phyloP scores from a whole-genome alignment of 2,113 vertebrate genomes.

The Chionodraco myersi region DNA sequence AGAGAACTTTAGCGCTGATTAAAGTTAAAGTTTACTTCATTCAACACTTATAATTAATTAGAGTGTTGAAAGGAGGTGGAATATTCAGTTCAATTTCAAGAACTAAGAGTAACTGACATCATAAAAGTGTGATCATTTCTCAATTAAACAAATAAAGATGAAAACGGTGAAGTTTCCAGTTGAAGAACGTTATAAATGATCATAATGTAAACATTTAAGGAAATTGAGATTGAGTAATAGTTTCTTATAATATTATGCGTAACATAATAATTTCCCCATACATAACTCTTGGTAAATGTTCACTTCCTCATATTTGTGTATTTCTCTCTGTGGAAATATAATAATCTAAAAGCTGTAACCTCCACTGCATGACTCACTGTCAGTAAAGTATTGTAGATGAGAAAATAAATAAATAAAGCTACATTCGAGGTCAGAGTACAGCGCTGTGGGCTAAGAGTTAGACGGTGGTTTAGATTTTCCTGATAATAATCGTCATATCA shows the following conservation, averaged over 20 bases:
- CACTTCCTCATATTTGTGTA: neutral
- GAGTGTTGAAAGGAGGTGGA: neutral
- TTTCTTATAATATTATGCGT: too few relatives aligned
- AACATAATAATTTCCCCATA: neutral
- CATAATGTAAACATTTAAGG: neutral
- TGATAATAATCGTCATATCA: slow-evolving; percentile 4
- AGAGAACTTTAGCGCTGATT: neutral
- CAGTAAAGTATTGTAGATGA: neutral
- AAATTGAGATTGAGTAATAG: neutral
- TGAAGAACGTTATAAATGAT: neutral
- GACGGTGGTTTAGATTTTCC: slow-evolving; percentile 12
- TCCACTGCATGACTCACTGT: slow-evolving; percentile 14
- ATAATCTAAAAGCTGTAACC: neutral
- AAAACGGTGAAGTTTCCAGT: neutral
- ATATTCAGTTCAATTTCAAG: neutral
- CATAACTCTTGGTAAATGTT: neutral
- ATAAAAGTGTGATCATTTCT: neutral
- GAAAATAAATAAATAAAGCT: slow-evolving; percentile 13
- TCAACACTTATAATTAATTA: too few relatives aligned
- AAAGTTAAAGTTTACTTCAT: neutral
- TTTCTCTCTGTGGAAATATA: neutral
- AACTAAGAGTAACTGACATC: neutral
- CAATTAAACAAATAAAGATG: neutral
- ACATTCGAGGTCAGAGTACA: slow-evolving; percentile 12
- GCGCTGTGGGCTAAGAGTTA: neutral